A percentile compares a stretch with the other conserved stretches of the same genome.
Evolutionary conservation across 2,888 invertebrate genomes (phyloP).

Genomic region (Torymus aiolomorphi): DNA sequence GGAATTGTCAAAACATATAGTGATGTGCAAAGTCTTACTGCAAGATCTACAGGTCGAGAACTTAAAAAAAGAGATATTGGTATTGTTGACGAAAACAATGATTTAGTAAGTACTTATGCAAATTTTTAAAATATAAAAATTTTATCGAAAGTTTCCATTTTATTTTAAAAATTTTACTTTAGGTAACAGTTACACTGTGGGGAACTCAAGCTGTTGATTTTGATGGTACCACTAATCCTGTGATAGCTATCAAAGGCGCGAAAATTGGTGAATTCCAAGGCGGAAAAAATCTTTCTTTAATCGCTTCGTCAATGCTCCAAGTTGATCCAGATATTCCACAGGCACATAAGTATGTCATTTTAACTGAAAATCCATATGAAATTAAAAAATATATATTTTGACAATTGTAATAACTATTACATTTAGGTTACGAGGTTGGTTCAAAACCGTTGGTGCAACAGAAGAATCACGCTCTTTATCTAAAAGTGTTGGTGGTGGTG

Average conservation of each 20-base stretch:
- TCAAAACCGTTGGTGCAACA: conserved; percentile 84
- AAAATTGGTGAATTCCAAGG: conserved; percentile 92
- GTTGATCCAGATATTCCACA: conserved; percentile 93
- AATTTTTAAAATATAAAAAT: conserved; percentile 5
- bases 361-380: conserved; percentile 7
- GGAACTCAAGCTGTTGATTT: conserved; percentile 92
- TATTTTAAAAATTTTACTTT: conserved; percentile 45
- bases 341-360: conserved; percentile 79
- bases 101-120: conserved; percentile 77
- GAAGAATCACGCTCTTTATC: conserved; percentile 81
- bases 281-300: conserved; percentile 82
- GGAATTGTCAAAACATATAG: conserved; percentile 87
- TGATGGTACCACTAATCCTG: conserved; percentile 85
- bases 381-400: not conserved
- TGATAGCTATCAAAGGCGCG: conserved; percentile 91
- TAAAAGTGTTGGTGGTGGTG: conserved; percentile 73
- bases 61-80: conserved; percentile 92
- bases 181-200: conserved; percentile 93
- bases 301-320: conserved; percentile 81
- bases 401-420: not conserved
- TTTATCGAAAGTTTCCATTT: conserved; percentile 1
- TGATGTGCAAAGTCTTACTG: conserved; percentile 85
- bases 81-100: conserved; percentile 89
- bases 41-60: conserved; percentile 86
- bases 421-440: conserved; percentile 89